These are phyloP conservation scores for Lynx canadensis DNA, from an alignment of 2,113 vertebrate species.

Conservation along the genomic window DNA sequence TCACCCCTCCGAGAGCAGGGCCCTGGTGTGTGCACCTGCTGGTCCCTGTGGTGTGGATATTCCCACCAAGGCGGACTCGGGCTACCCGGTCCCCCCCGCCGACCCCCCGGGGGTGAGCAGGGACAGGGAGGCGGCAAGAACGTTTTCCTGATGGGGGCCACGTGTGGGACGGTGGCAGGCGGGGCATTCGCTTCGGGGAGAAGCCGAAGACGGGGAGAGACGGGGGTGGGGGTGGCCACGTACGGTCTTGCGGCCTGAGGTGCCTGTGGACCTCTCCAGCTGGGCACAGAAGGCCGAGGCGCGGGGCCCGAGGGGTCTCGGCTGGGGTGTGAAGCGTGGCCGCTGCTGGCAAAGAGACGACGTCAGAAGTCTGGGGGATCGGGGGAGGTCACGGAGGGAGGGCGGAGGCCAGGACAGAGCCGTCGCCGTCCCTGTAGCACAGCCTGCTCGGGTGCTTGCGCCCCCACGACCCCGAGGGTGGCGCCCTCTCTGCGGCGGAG, in stretches of 20 bases:
- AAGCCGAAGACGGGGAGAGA: background rate
- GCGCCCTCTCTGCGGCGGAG: background rate
- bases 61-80: too few species aligned
- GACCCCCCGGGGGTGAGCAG: accelerated
- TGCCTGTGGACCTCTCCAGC: background rate
- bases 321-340: background rate
- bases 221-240: too few species aligned
- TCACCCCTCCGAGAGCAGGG: background rate
- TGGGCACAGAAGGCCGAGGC: background rate
- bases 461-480: background rate
- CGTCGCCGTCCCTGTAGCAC: accelerated
- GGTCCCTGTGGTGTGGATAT: background rate
- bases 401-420: background rate
- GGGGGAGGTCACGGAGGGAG: background rate
- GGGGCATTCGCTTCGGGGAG: background rate
- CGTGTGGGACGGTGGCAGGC: accelerated
- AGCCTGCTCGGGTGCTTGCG: accelerated
- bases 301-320: background rate
- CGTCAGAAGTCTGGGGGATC: background rate
- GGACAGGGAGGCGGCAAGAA: background rate
- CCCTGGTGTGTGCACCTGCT: background rate
- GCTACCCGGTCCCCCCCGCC: too few species aligned
- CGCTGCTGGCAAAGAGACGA: background rate
- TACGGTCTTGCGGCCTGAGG: accelerated
- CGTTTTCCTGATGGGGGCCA: background rate